phyloP scores from a whole-genome alignment of 2,888 invertebrate genomes.

The Sminthurides aquaticus region DNA sequence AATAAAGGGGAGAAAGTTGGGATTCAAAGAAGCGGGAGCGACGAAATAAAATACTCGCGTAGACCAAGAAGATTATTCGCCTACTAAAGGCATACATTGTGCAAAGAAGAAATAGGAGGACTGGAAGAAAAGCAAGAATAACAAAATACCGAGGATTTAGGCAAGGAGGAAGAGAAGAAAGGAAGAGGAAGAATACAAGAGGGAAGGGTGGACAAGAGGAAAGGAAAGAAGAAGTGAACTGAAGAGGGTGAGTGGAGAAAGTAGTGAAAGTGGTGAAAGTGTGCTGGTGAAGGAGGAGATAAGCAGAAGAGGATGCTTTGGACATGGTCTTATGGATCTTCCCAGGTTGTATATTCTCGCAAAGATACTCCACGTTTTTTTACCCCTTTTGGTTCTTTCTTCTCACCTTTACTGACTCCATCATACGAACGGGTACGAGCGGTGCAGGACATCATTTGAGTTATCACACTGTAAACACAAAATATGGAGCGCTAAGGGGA shows the following conservation, averaged over 20 bases:
- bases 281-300: background rate
- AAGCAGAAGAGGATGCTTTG: conserved; percentile 35
- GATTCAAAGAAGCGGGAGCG: background rate
- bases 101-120: background rate
- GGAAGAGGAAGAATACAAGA: background rate
- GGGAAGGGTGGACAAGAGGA: background rate
- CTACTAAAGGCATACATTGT: background rate
- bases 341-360: conserved; percentile 36
- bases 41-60: background rate
- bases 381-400: conserved; percentile 28
- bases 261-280: no score
- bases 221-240: background rate
- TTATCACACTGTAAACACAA: conserved; percentile 36
- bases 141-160: background rate
- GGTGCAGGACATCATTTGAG: conserved; percentile 30
- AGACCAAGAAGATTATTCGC: background rate
- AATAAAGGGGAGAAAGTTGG: no score
- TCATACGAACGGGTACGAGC: conserved; percentile 22
- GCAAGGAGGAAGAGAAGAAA: background rate
- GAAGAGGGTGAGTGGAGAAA: background rate
- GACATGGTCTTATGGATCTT: conserved; percentile 42
- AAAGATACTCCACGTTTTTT: conserved; percentile 28
- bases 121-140: background rate
- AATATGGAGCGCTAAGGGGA: conserved; percentile 39
- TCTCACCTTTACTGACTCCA: conserved; percentile 29